Base-by-base conservation (phyloP, 92 coral and sea anemone species). In the Zoanthus sociatus region DNA sequence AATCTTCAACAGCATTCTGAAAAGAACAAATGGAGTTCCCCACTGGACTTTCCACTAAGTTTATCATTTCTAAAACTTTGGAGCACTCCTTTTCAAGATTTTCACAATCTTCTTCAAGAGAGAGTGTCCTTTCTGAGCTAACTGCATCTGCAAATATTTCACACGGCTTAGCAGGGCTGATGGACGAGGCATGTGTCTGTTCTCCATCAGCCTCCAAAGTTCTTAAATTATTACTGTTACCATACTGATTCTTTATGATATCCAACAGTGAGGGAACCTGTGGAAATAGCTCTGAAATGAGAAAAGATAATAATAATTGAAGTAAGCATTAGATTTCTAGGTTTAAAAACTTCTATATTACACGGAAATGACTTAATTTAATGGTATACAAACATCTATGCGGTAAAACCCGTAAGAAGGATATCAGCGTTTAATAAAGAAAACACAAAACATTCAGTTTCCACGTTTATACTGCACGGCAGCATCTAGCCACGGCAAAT, bases 261-360 rank as follows among this genome's bases (percentile, higher is more conserved):
- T 81, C 76, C 11, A 17, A 74, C 21, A 81, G 75, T 21, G 74
- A 18, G 21, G 85, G 85, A 67, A 81, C 85, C 7, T 69, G 64
- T 13, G 10, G 17, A 46, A 0, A 30, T 44, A 47, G 5, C 7
- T 31, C 85, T 81, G 63, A 66, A 81, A 81, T 12, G 2, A 9
- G 9, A 78, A 78, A 33, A 20, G 10, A 37, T 0, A 42, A 18
- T 33, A 18, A 37, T 0, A 42, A 18, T 33, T 42, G 10, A 3
- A 13, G 42, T 37, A 0, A 2, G 58, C 12, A 78, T 6, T 3
- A 2, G 58, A 21, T 9, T 15, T 78, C 26, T 63, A 16, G 66
- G 30, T 63, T 17, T 3, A n/a, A 17, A 37, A 37, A 2, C 10
- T 5, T 16, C 26, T 3, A 8, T 20, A 63, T 63, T 20, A 17